A percentile compares a stretch with the other conserved stretches of the same genome.
Evolutionary conservation across 2,113 vertebrate genomes (phyloP).

Genomic region (Erpornis zantholeuca): DNA sequence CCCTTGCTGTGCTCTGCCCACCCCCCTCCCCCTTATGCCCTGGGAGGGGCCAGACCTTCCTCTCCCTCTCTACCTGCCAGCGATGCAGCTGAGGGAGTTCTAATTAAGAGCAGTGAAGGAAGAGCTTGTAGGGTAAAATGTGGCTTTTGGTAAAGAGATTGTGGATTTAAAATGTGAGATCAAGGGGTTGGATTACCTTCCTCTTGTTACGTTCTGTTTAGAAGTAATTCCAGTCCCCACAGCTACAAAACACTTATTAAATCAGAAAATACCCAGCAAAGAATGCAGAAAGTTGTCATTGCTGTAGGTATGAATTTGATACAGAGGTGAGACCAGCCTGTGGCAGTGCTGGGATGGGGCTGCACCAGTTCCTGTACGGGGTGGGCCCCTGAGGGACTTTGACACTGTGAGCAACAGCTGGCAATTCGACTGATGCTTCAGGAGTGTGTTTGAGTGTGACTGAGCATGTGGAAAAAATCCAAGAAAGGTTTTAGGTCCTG

Average conservation of each 20-base stretch:
- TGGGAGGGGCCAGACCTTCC: not conserved
- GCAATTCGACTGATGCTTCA: not conserved
- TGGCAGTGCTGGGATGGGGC: not conserved
- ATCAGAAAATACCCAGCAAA: not conserved
- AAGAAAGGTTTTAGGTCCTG: not conserved
- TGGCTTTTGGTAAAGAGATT: not conserved
- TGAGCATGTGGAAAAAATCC: not conserved
- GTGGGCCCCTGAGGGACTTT: not conserved
- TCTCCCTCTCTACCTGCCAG: not conserved
- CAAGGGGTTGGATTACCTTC: not conserved
- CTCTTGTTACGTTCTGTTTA: not conserved
- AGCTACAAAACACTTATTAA: not conserved
- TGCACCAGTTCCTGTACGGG: not conserved
- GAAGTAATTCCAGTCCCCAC: not conserved
- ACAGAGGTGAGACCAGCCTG: not conserved
- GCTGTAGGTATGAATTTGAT: not conserved
- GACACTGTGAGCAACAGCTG: not conserved
- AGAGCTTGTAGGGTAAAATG: not conserved
- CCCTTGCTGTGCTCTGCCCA: not conserved
- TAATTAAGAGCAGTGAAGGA: not conserved
- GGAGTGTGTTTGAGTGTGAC: not conserved
- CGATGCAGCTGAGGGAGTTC: not conserved
- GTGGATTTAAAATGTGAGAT: not conserved
- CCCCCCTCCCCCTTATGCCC: not conserved
- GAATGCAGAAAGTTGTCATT: not conserved